A percentile compares a stretch with the other conserved stretches of the same genome.
phyloP scores from a whole-genome alignment of 1,140 invertebrate genomes.

The Brachionus calyciflorus region DNA sequence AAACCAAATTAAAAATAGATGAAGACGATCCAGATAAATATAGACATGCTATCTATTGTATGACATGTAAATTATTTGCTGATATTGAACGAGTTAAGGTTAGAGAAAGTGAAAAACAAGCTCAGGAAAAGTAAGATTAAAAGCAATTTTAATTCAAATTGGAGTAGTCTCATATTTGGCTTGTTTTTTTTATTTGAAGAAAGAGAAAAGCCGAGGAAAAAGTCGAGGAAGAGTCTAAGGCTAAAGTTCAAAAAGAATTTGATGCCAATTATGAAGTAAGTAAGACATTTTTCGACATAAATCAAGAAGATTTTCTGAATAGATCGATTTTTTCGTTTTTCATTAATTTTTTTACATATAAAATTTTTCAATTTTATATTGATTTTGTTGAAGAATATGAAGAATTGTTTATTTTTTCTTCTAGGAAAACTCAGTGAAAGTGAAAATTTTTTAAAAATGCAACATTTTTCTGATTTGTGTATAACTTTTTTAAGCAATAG shows the following conservation, averaged over 20 bases:
- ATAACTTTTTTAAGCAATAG: no score
- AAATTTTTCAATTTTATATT: no score
- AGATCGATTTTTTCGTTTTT: no score
- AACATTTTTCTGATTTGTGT: no score
- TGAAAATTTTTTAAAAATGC: no score
- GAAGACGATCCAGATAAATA: constrained; percentile 83
- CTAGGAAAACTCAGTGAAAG: no score
- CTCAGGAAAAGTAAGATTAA: constrained; percentile 72
- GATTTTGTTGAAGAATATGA: no score
- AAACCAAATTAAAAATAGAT: constrained; percentile 65
- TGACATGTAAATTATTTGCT: constrained; percentile 95
- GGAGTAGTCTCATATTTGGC: background rate
- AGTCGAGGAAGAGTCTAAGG: constrained; percentile 82
- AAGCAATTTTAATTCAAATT: background rate
- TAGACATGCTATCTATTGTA: constrained; percentile 36
- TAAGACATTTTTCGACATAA: no score
- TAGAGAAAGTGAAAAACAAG: constrained; percentile 73
- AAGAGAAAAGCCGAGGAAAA: constrained; percentile 91
- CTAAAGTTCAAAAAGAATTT: constrained; percentile 86
- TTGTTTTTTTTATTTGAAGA: constrained; percentile 51
- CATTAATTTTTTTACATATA: no score
- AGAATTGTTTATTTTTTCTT: no score
- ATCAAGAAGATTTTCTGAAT: no score
- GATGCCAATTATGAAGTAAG: constrained; percentile 88
- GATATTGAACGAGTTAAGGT: constrained; percentile 80